A percentile compares a stretch with the other conserved stretches of the same genome.
These are phyloP conservation scores for Burhinus oedicnemus DNA, from an alignment of 2,113 vertebrate species.

Conservation along the genomic window DNA sequence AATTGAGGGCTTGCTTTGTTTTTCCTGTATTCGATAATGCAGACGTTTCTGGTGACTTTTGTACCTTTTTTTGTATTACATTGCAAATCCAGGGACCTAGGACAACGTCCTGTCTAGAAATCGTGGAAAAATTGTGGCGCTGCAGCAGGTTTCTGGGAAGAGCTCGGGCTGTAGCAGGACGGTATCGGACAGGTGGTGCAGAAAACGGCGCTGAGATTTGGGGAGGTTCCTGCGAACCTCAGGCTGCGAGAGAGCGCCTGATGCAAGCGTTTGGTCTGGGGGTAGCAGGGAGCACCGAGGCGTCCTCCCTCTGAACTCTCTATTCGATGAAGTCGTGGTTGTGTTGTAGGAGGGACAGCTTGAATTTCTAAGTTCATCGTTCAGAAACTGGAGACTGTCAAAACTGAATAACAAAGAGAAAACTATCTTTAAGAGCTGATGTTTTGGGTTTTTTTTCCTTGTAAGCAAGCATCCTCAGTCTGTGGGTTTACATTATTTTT, in stretches of 20 bases:
- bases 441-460: not conserved
- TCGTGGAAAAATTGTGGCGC: accelerated
- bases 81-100: accelerated
- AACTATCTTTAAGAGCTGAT: not conserved
- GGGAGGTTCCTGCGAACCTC: not conserved
- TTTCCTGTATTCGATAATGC: accelerated
- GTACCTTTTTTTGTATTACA: accelerated
- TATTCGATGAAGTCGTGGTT: not conserved
- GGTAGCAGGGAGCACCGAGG: not conserved
- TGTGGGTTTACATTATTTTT: not conserved
- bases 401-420: not conserved
- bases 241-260: not conserved
- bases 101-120: not conserved
- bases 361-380: not conserved
- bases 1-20: not conserved
- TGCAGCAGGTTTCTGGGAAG: not conserved
- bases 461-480: not conserved
- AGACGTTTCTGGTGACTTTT: not conserved
- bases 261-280: not conserved
- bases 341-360: not conserved
- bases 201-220: accelerated
- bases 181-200: not conserved
- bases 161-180: accelerated
- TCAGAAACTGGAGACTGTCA: not conserved
- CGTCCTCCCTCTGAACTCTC: not conserved